These are phyloP conservation scores for Telmatherina bonti DNA, from an alignment of 2,797 vertebrate species.

Conservation along the genomic window DNA sequence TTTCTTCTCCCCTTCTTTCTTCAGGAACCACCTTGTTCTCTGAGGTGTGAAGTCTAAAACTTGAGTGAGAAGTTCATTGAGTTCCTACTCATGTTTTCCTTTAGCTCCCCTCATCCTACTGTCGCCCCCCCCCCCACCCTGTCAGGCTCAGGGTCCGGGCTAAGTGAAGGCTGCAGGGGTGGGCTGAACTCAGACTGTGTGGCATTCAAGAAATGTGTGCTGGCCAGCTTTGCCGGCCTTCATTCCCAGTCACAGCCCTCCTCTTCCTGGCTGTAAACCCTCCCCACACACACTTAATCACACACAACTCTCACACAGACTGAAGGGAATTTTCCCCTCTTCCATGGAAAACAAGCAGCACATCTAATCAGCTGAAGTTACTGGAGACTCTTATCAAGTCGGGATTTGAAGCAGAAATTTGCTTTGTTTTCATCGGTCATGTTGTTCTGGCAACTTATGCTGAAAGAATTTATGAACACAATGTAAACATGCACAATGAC, in stretches of 20 bases:
- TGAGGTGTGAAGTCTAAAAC: conserved; percentile 18
- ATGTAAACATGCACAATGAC: not conserved
- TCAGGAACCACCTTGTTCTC: conserved; percentile 20
- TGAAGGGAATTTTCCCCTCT: not conserved
- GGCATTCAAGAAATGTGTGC: conserved; percentile 71
- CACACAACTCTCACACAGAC: not conserved
- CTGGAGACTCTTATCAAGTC: not conserved
- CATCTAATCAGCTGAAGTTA: conserved; percentile 37
- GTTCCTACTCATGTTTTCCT: conserved; percentile 27
- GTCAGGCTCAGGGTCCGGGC: not conserved
- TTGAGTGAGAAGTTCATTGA: conserved; percentile 26
- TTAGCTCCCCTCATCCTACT: conserved; percentile 6
- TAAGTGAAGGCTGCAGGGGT: conserved; percentile 18
- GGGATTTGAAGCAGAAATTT: not conserved
- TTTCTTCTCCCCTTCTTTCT: not conserved
- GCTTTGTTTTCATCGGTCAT: not conserved
- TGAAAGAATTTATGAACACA: not conserved
- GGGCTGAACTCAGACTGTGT: conserved; percentile 41
- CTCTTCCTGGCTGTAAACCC: conserved; percentile 22
- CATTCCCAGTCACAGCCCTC: conserved; percentile 26
- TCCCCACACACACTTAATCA: not conserved
- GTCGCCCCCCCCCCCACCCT: no score
- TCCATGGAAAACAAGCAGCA: not conserved
- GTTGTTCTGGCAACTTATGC: not conserved
- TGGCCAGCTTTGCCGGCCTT: conserved; percentile 29